Evolutionary conservation across 2,888 invertebrate species (phyloP).

Genomic region (Seira ritae): DNA sequence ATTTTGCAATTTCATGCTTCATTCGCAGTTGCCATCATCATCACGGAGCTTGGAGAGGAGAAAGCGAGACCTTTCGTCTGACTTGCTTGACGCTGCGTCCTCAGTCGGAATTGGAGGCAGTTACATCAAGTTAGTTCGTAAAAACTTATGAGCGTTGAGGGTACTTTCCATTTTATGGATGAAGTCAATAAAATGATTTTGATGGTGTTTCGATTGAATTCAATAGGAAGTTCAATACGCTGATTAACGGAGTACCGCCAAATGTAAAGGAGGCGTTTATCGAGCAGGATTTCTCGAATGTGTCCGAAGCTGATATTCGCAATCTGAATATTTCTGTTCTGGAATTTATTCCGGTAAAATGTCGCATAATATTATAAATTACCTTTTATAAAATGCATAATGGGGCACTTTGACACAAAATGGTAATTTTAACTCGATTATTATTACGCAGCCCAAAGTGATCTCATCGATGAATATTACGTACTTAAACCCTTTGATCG

Average conservation of each 20-base stretch:
- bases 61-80: conserved; percentile 61
- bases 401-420: background rate
- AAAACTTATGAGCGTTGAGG: background rate
- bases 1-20: background rate
- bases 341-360: conserved; percentile 69
- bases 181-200: background rate
- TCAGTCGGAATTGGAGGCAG: conserved; percentile 66
- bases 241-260: conserved; percentile 62
- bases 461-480: conserved; percentile 67
- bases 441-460: conserved; percentile 65
- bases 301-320: conserved; percentile 67
- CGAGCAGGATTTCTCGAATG: conserved; percentile 69
- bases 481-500: conserved; percentile 65
- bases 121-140: conserved; percentile 41
- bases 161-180: background rate
- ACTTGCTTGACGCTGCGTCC: conserved; percentile 63
- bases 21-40: background rate
- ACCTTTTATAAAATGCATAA: background rate
- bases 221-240: conserved; percentile 55
- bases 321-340: conserved; percentile 68
- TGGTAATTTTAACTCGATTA: background rate
- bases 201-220: background rate
- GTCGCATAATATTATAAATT: background rate
- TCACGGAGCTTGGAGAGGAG: conserved; percentile 22
- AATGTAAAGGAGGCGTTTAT: conserved; percentile 69